Evolutionary conservation across 2,888 invertebrate genomes (phyloP), one percentile per base, ranked within the genome.

Genomic region (Pseudolycoriella hygida): DNA sequence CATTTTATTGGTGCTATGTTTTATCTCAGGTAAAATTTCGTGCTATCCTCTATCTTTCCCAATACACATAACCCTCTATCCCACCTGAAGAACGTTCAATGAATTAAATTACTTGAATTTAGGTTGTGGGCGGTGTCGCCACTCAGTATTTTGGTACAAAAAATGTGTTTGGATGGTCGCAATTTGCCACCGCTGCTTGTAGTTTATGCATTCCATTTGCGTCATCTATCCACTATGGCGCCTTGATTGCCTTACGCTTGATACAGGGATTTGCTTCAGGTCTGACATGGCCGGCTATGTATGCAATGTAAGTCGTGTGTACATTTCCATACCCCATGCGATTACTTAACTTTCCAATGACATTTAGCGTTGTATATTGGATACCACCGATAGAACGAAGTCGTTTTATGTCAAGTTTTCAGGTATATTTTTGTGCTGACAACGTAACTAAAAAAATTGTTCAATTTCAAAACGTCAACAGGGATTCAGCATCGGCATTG

Each of bases 1-100:
- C 78, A 2, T 80, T 80, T 59, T 80, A 78, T 60, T 79, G 79
- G 79, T 77, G 77, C 51, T 80, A 80, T 59, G 77, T 80, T 47
- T 61, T 80, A 12, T 77, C 78, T 1, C 80, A 80, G 64, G 65
- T 68, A 43, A 43, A 14, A 39, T 17, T 17, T 17, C 14, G 15
- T 5, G 17, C 15, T 4, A 14, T 37, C n/a, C 15, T 31, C 31
- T 31, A 10, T 31, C 11, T 31, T 31, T 31, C 11, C 11, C n/a
- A n/a, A n/a, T n/a, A n/a, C n/a, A n/a, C n/a, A n/a, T n/a, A n/a
- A n/a, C n/a, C n/a, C n/a, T n/a, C n/a, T n/a, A n/a, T n/a, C n/a
- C n/a, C n/a, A n/a, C n/a, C n/a, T n/a, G n/a, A n/a, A n/a, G n/a
- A n/a, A n/a, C n/a, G n/a, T n/a, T n/a, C 25, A 6, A 8, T 25